A percentile compares a stretch with the other conserved stretches of the same genome.
Conservation (phyloP, 2,113 vertebrate species). For the Thryonomys swinderianus region DNA sequence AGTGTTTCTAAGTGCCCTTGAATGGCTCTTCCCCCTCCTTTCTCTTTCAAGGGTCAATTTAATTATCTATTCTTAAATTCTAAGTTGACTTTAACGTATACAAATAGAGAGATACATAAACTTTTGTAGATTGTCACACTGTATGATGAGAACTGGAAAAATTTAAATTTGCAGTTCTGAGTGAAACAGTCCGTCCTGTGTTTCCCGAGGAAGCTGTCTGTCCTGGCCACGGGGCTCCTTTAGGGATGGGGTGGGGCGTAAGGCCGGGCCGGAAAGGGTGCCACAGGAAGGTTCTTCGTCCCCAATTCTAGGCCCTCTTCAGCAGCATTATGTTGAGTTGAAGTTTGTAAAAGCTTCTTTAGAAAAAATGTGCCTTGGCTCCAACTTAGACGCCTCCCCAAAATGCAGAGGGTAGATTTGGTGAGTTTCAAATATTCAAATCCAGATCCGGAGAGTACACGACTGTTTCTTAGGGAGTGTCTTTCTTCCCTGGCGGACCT, state of each 20-base stretch:
- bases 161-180: neutral
- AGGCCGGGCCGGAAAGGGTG: rapidly evolving
- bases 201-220: neutral
- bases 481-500: neutral
- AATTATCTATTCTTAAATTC: constrained; percentile 56
- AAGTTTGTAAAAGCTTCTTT: neutral
- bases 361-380: neutral
- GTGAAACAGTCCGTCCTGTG: neutral
- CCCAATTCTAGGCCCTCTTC: neutral
- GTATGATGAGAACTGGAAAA: neutral
- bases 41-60: neutral
- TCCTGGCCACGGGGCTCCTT: neutral
- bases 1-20: constrained; percentile 49
- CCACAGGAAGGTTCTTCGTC: neutral
- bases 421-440: neutral
- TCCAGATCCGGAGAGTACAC: neutral
- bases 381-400: neutral
- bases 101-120: constrained; percentile 54
- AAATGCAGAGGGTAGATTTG: neutral
- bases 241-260: neutral
- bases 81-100: constrained; percentile 52
- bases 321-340: neutral
- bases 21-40: neutral
- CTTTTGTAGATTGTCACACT: neutral
- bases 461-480: neutral